Percentiles rank a stretch among this genome's conserved stretches.
These are phyloP conservation scores for Hirtodrosophila cameraria DNA, from an alignment of 2,888 invertebrate species.

Conservation along the genomic window DNA sequence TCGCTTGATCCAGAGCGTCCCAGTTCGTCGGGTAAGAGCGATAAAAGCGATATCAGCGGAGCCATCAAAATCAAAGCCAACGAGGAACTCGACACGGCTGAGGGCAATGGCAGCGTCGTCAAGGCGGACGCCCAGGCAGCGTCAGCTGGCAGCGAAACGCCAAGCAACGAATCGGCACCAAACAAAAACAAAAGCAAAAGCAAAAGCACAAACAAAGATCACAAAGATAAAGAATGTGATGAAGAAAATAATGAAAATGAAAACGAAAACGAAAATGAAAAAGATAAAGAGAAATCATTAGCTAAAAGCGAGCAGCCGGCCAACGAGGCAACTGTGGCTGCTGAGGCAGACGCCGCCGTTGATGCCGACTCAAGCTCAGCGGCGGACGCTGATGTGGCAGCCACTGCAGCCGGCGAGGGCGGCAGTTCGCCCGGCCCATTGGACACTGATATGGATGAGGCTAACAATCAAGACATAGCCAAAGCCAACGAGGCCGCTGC, in stretches of 20 bases:
- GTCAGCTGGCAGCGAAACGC: constrained; percentile 42
- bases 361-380: constrained; percentile 40
- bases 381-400: constrained; percentile 23
- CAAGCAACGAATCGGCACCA: constrained; percentile 62
- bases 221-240: constrained; percentile 1
- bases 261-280: constrained; percentile 17
- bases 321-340: constrained; percentile 42
- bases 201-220: too few relatives aligned
- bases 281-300: constrained; percentile 35
- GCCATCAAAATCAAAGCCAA: constrained; percentile 52
- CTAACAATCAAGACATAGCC: constrained; percentile 28
- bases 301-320: constrained; percentile 27
- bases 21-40: constrained; percentile 84
- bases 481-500: constrained; percentile 1
- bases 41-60: constrained; percentile 45
- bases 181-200: constrained; percentile 18
- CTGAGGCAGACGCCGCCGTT: constrained; percentile 2
- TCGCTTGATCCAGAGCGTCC: constrained; percentile 84
- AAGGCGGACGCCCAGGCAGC: constrained; percentile 54
- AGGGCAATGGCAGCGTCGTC: constrained; percentile 65
- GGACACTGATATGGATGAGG: constrained; percentile 52
- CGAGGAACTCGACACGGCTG: constrained; percentile 43
- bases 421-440: constrained; percentile 34
- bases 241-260: constrained; percentile 16
- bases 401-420: constrained; percentile 38